A percentile compares a stretch with the other conserved stretches of the same genome.
phyloP scores from a whole-genome alignment of 2,113 vertebrate genomes.

The Silurus meridionalis region DNA sequence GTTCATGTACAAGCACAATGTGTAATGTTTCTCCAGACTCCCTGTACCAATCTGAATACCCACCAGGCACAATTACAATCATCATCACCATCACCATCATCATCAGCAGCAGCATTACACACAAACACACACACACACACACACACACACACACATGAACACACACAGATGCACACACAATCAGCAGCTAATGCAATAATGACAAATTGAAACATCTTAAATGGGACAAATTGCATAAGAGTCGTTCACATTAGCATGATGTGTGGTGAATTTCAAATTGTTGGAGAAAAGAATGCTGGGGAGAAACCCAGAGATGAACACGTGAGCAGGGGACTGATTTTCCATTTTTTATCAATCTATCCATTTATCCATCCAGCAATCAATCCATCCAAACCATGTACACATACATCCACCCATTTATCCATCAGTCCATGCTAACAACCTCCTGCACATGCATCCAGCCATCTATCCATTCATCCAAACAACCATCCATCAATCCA shows the following conservation, averaged over 20 bases:
- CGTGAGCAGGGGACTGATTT: too few species aligned
- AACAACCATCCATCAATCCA: too few species aligned
- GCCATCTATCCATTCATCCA: too few species aligned
- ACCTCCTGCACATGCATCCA: too few species aligned
- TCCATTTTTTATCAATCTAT: too few species aligned
- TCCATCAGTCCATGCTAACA: too few species aligned
- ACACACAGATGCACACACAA: background rate
- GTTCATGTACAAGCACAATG: background rate
- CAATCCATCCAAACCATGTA: too few species aligned
- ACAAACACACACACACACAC: too few species aligned
- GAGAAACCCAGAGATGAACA: too few species aligned
- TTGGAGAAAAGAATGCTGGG: background rate
- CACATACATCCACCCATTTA: too few species aligned
- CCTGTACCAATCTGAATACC: background rate
- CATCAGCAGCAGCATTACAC: background rate
- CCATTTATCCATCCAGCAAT: too few species aligned
- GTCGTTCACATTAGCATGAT: background rate
- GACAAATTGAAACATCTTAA: background rate
- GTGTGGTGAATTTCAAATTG: background rate
- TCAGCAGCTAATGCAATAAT: background rate
- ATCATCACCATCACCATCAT: conserved; percentile 6
- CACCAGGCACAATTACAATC: background rate
- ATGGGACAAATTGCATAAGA: background rate
- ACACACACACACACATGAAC: too few species aligned
- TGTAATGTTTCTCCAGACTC: conserved; percentile 1